phyloP scores from a whole-genome alignment of 2,888 invertebrate genomes.

The Nebria brevicollis region DNA sequence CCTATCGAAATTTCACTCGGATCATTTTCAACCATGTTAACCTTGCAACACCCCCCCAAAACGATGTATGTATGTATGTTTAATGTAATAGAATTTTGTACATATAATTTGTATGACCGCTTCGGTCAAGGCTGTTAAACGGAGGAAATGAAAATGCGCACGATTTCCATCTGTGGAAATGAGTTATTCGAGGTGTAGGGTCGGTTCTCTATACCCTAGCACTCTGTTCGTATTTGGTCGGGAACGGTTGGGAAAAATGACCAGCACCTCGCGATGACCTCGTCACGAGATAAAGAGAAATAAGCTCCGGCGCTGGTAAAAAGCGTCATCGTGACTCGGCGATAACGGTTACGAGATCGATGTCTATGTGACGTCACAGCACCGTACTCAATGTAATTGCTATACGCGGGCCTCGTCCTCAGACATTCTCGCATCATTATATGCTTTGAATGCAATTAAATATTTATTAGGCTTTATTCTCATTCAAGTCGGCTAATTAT shows the following conservation, averaged over 20 bases:
- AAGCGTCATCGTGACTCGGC: constrained; percentile 24
- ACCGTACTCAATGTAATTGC: not conserved
- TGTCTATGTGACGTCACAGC: not conserved
- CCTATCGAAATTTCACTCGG: no score
- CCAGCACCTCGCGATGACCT: constrained; percentile 15
- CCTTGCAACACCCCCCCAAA: no score
- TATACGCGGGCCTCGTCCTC: not conserved
- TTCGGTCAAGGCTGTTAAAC: constrained; percentile 44
- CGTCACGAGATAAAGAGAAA: constrained; percentile 36
- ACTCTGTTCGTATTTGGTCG: not conserved
- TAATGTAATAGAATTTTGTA: no score
- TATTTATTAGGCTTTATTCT: no score
- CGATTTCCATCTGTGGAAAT: constrained; percentile 49
- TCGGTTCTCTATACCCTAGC: not conserved
- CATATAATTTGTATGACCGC: no score
- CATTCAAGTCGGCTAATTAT: no score
- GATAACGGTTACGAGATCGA: constrained; percentile 38
- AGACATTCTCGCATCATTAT: no score
- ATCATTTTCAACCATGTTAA: no score
- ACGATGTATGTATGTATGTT: no score
- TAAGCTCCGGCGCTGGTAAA: constrained; percentile 21
- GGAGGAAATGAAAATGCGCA: constrained; percentile 49
- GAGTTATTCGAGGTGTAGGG: constrained; percentile 31
- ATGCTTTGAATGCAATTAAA: no score
- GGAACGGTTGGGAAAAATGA: constrained; percentile 35